Evolutionary conservation across 2,113 vertebrate genomes (phyloP), one percentile per base, ranked within the genome.

Genomic region (Cinclus cinclus): DNA sequence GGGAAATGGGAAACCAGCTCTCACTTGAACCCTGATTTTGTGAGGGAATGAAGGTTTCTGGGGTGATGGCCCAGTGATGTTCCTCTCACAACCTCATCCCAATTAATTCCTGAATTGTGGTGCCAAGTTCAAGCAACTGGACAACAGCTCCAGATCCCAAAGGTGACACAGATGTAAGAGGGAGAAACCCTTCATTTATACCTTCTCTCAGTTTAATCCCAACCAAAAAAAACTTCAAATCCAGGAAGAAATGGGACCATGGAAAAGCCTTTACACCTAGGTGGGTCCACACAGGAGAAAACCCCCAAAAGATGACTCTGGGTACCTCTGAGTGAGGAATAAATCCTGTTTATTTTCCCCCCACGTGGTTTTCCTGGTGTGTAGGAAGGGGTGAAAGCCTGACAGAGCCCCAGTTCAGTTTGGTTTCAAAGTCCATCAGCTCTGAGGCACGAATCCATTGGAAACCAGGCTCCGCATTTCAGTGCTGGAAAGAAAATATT

Each of bases 391-490:
- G 1, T 12, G 15, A 80, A 73, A 50, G 2, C 49, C 69, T 47
- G 21, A 33, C 0, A 10, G 71, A 89, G 19, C 68, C 62, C 17
- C 64, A 39, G n/a, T 11, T 53, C 44, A 22, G 13, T 50, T 49
- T 1, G 3, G 23, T 83, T 76, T 77, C 7, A 7, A 76, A 69
- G 27, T 11, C 31, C 59, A 55, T 33, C 73, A 59, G 3, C 60
- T 37, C 4, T 3, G 39, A 58, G 73, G 64, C 77, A 62, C 0
- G 0, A 90, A 52, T 39, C 78, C 33, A 2, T 6, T 59, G 68
- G 37, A 83, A 50, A 39, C 10, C 19, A 25, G 60, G 55, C 69
- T 53, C 58, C 50, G 15, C 1, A 2, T 19, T 81, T 75, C 24
- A 53, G 52, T 14, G 52, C 90, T 64, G 22, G 42, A 35, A 80